Evolutionary conservation across 2,888 invertebrate species (phyloP), one percentile per base, ranked within the genome.

Genomic region (Amiota communis): DNA sequence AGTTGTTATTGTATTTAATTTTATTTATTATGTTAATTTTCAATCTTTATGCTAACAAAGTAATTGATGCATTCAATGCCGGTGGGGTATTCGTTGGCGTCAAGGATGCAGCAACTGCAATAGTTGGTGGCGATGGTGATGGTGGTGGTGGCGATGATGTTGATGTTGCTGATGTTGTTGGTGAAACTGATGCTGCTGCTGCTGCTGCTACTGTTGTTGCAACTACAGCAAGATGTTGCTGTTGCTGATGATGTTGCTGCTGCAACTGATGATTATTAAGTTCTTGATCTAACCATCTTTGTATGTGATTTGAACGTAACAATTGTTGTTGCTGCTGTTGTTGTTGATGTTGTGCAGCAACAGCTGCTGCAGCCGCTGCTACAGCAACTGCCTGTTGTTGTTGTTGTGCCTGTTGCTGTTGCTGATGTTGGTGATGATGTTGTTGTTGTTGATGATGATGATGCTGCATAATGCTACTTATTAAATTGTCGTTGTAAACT

Each of bases 221-320:
- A 46, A 51, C 47, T 8, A 76, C 36, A 63, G 61, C 15, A 13
- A 70, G 9, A 20, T 61, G 80, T 57, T 53, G 78, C 75, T 77
- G 79, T 78, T 71, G 81, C 74, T 74, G 73, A 74, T 69, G 78
- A 72, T 75, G 79, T 74, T 47, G 79, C 78, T 64, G 81, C 74
- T 74, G 73, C 74, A 67, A 78, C 73, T 75, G 79, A 74, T 59
- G 71, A 69, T 57, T 74, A 72, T 51, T 75, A 46, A 71, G 72
- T 56, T 91, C 92, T 80, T 91, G 91, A 79, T 92, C 91, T 73
- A 92, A 85, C 92, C 92, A 92, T 79, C 91, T 91, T 77, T 92
- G 91, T 71, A 92, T 89, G 79, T 92, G 91, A 47, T 72, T 61
- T 15, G 75, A 72, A 36, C 75, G 78, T 23, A 53, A 48, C 72